Percentiles rank a stretch among this genome's conserved stretches.
Conservation (phyloP, 2,113 vertebrate species). For the Toxostoma redivivum region DNA sequence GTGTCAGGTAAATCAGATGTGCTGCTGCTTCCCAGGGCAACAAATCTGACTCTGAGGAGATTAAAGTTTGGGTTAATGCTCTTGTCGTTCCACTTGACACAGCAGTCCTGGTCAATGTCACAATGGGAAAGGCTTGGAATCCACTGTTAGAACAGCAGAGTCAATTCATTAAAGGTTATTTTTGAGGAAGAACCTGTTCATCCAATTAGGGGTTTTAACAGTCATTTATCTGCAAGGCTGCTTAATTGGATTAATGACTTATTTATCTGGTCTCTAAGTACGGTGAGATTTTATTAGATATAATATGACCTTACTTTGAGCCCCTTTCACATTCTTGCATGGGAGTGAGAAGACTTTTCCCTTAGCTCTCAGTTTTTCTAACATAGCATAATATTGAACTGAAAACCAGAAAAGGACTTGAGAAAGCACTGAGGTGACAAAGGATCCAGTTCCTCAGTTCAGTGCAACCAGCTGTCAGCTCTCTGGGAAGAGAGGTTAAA, state of each 20-base stretch:
- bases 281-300: slow-evolving; percentile 24
- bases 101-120: slow-evolving; percentile 52
- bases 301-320: slow-evolving; percentile 36
- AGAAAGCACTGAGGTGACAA: not conserved
- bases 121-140: not conserved
- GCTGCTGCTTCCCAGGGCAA: not conserved
- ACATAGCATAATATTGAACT: not conserved
- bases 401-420: not conserved
- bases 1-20: slow-evolving; percentile 81
- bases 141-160: slow-evolving; percentile 10
- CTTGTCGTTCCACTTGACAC: slow-evolving; percentile 45
- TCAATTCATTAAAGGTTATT: slow-evolving; percentile 65
- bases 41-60: slow-evolving; percentile 51
- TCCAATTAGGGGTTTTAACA: slow-evolving; percentile 66
- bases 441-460: not conserved
- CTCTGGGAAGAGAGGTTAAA: not conserved
- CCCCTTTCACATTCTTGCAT: not conserved
- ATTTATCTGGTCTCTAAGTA: slow-evolving; percentile 47
- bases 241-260: slow-evolving; percentile 63
- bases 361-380: not conserved
- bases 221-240: slow-evolving; percentile 53
- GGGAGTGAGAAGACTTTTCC: not conserved
- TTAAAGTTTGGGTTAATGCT: slow-evolving; percentile 54
- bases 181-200: slow-evolving; percentile 63
- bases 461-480: not conserved